Percentiles rank a stretch among this genome's conserved stretches.
These are phyloP conservation scores for Lasioglossum lativentre DNA, from an alignment of 2,888 invertebrate genomes.

Conservation along the genomic window DNA sequence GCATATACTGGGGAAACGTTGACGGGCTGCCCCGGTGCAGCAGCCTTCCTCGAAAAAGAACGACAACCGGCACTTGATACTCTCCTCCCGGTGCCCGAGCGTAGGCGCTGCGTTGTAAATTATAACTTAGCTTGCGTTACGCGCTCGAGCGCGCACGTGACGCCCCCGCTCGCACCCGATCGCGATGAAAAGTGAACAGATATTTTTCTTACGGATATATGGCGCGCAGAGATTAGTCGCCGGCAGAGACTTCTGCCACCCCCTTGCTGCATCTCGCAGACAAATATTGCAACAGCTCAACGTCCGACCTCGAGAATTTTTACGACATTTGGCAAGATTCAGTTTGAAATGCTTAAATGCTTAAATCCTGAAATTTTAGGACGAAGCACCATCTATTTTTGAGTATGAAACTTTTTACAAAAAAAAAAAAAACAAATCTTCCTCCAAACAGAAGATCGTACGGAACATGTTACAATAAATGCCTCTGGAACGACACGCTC, in stretches of 20 bases:
- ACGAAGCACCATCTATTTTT: background rate
- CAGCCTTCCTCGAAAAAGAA: constrained; percentile 45
- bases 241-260: background rate
- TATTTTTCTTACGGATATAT: constrained; percentile 49
- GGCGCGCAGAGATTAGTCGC: background rate
- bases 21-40: constrained; percentile 30
- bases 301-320: background rate
- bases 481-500: background rate
- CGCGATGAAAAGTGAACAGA: constrained; percentile 37
- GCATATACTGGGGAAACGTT: constrained; percentile 11
- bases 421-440: background rate
- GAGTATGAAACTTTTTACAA: background rate
- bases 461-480: background rate
- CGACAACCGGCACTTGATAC: constrained; percentile 54
- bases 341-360: background rate
- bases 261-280: background rate
- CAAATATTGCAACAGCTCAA: background rate
- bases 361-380: too few species aligned
- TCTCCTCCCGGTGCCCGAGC: background rate
- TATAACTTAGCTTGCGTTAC: constrained; percentile 46
- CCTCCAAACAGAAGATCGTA: background rate
- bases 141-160: background rate
- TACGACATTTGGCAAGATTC: background rate
- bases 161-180: background rate
- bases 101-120: constrained; percentile 53